Base-by-base conservation (phyloP, 1,140 invertebrate species). In the Harlomillsia oculata region DNA sequence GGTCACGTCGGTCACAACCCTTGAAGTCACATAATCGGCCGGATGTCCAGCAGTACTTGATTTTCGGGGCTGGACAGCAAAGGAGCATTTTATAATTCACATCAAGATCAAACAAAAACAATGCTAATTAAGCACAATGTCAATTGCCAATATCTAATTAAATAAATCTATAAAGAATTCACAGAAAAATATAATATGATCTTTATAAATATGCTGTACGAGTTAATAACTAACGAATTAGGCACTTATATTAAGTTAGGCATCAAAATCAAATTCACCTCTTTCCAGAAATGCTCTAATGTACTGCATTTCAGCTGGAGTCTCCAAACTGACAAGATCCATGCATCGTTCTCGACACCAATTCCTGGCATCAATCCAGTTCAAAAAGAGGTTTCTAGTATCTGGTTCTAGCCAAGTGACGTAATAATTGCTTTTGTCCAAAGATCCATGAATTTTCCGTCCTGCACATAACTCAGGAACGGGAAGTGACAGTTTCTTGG, bases 41-140 rank as follows among this genome's bases (percentile, higher is more conserved):
- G 20, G 83, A 86, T n/a, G 86, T 89, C 86, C 86, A 89, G 61
- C 85, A 86, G 68, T 87, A 87, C 73, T 86, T 83, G 0, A 82
- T 75, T 72, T 84, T 72, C 14, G 72, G 74, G 75, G 28, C 28
- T n/a, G n/a, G n/a, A n/a, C n/a, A n/a, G n/a, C n/a, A n/a, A n/a
- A n/a, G n/a, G n/a, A n/a, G n/a, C n/a, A n/a, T n/a, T n/a, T n/a
- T n/a, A n/a, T n/a, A n/a, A n/a, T n/a, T n/a, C n/a, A n/a, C n/a
- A n/a, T n/a, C n/a, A n/a, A n/a, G n/a, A n/a, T n/a, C n/a, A n/a
- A n/a, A n/a, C n/a, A n/a, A n/a, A n/a, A n/a, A n/a, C n/a, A n/a
- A n/a, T n/a, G n/a, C 32, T 9, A 34, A 34, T 8, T n/a, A 34
- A 34, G 8, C 32, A n/a, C n/a, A 34, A 34, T 9, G 32, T 34